Base-by-base conservation (phyloP, 2,888 invertebrate genomes). In the Digitonthophagus gazella region DNA sequence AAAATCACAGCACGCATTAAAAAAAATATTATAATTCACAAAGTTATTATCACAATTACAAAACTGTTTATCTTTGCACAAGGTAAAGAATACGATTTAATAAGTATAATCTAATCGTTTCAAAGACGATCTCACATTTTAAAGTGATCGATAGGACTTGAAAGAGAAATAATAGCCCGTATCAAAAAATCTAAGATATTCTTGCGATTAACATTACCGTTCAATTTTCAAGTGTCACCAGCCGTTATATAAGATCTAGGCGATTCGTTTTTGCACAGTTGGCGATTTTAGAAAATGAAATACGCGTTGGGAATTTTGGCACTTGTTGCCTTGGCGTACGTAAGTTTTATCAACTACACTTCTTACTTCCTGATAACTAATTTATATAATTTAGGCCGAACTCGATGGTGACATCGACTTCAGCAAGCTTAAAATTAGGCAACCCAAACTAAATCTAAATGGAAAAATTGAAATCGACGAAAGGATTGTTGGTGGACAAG, bases 401-500 rank as follows among this genome's bases (percentile, higher is more conserved):
- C 18, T 61, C n/a, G 61, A 11, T 3, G 18, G n/a, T 3, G 61
- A 61, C 14, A 5, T 61, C 20, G 61, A 61, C n/a, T 61, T 44
- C 2, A 44, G 28, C 1, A 1, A 44, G 6, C 2, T 44, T 11
- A 44, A 44, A 44, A 44, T 44, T 5, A 1, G 28, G 11, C 28
- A 3, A 44, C 28, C 28, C 1, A 44, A 44, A 44, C 6, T 6
- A 44, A 44, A 44, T 1, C 2, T 44, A 6, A 11, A 44, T 44
- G 28, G 28, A 44, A 44, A 44, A 44, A 3, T 61, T 61, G 61
- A 3, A 19, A 61, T 19, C 5, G 18, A 61, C 8, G 54, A 64
- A 4, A 64, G 44, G 8, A 74, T 76, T 69, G 73, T 73, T 44
- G 75, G 75, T 57, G 76, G 76, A 20, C 67, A 71, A 5, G 75